Evolutionary conservation across 2,888 invertebrate species (phyloP), one percentile per base, ranked within the genome.

Genomic region (Drosophila fungiperda): DNA sequence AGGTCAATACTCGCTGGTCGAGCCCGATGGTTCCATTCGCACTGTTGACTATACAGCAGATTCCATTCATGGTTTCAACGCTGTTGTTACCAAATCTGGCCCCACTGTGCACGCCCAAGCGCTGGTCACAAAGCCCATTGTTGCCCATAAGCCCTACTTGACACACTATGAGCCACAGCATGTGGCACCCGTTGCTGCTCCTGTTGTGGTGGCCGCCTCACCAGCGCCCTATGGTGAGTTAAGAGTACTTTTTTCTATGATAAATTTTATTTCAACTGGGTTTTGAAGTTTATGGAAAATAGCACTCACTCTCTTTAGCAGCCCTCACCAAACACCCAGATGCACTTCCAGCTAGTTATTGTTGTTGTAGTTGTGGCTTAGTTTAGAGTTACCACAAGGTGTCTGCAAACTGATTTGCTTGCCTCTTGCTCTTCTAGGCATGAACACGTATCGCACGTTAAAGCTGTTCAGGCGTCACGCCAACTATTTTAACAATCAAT

Each of bases 41-140:
- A 93, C 93, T 17, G 93, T 93, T 32, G 93, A 93, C 73, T 93
- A 93, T 60, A 93, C 93, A 5, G 93, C 93, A 6, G 93, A 93
- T 84, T 75, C 93, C 6, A 89, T 93, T 23, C 89, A 93, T 72
- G 93, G 93, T 33, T 93, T 93, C 71, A 93, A 93, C 77, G 93
- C 93, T 3, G 93, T 93, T 40, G 93, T 93, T 2, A 92, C 93
- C 38, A 93, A 93, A 73, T 92, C 92, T 15, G 93, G 92, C 23
- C 93, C 93, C 68, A 93, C 93, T 54, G 89, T 93, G 45, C 93
- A 93, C 69, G 90, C 93, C 8, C 92, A 92, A 66, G 80, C 91
- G 4, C 70, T 92, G 45, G 89, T 93, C 52, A 90, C 93, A 3
- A 92, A 91, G 57, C 93, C 93, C 38, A 80, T 93, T 71, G 83